These are phyloP conservation scores for Calcarius lapponicus DNA, from an alignment of 2,797 vertebrate genomes.

Conservation along the genomic window DNA sequence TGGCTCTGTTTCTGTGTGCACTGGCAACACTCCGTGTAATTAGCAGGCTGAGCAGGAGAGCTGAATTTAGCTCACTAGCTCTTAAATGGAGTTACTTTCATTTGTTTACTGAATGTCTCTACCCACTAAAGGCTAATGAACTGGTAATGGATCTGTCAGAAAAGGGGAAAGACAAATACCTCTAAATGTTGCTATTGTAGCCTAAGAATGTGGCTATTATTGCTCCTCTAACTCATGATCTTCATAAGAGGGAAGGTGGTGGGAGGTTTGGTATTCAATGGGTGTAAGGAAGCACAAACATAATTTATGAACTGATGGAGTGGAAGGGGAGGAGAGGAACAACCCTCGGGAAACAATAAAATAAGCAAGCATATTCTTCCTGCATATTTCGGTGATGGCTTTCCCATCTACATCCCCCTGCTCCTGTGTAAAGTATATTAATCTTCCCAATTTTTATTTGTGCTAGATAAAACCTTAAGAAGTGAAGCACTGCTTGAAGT, in stretches of 20 bases:
- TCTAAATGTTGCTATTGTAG: conserved; percentile 62
- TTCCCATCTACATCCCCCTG: not conserved
- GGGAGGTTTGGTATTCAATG: conserved; percentile 34
- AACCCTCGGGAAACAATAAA: conserved; percentile 38
- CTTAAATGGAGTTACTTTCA: conserved; percentile 69
- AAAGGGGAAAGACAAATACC: conserved; percentile 58
- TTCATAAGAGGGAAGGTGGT: not conserved
- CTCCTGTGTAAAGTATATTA: not conserved
- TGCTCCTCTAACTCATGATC: conserved; percentile 38
- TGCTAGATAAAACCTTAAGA: not conserved
- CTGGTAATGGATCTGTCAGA: conserved; percentile 66
- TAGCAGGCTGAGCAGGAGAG: conserved; percentile 41
- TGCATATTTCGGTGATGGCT: not conserved
- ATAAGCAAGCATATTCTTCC: not conserved
- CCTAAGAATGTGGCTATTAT: conserved; percentile 48
- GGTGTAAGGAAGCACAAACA: not conserved
- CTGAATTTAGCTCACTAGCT: conserved; percentile 63
- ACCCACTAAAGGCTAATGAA: conserved; percentile 73
- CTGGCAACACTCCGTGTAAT: conserved; percentile 4
- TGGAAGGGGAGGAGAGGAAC: conserved; percentile 19
- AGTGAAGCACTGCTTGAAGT: not conserved
- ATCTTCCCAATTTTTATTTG: not conserved
- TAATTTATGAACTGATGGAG: conserved; percentile 41
- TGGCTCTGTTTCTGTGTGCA: not conserved
- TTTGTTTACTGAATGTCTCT: conserved; percentile 69